Percentiles rank a stretch among this genome's conserved stretches.
These are phyloP conservation scores for Sinocyclocheilus anophthalmus DNA, from an alignment of 2,113 vertebrate genomes.

Conservation along the genomic window DNA sequence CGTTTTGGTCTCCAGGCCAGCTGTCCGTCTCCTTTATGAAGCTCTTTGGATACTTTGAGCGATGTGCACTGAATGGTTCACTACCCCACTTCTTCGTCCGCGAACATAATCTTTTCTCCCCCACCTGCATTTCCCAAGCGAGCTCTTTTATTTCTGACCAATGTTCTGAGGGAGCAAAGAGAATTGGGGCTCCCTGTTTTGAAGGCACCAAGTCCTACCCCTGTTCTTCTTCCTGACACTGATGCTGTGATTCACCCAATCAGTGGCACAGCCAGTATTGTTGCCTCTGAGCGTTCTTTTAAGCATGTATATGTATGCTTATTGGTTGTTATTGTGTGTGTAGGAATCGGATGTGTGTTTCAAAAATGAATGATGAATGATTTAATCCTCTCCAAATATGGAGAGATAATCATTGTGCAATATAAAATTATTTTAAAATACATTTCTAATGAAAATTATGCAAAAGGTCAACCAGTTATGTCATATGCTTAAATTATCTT, in stretches of 20 bases:
- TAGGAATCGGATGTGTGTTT: background rate
- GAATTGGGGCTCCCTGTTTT: constrained; percentile 61
- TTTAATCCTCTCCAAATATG: background rate
- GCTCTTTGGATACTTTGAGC: constrained; percentile 64
- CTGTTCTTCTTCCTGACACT: constrained; percentile 7
- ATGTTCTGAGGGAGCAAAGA: constrained; percentile 63
- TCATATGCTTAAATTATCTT: background rate
- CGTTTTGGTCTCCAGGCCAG: constrained; percentile 58
- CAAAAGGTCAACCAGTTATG: background rate
- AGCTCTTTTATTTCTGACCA: constrained; percentile 61
- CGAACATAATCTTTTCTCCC: constrained; percentile 66
- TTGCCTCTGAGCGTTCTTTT: background rate
- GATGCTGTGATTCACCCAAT: background rate
- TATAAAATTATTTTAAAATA: background rate
- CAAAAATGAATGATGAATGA: background rate
- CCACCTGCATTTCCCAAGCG: constrained; percentile 56
- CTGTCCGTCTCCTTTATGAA: constrained; percentile 66
- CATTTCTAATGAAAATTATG: background rate
- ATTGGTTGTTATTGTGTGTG: constrained; percentile 6
- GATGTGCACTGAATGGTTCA: constrained; percentile 42
- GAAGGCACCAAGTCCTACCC: constrained; percentile 42
- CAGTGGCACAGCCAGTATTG: background rate
- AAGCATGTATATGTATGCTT: background rate
- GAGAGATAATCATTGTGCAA: background rate
- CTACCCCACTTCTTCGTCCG: constrained; percentile 73